These are phyloP conservation scores for Melanostoma mellinum DNA, from an alignment of 2,888 invertebrate genomes.

Conservation along the genomic window DNA sequence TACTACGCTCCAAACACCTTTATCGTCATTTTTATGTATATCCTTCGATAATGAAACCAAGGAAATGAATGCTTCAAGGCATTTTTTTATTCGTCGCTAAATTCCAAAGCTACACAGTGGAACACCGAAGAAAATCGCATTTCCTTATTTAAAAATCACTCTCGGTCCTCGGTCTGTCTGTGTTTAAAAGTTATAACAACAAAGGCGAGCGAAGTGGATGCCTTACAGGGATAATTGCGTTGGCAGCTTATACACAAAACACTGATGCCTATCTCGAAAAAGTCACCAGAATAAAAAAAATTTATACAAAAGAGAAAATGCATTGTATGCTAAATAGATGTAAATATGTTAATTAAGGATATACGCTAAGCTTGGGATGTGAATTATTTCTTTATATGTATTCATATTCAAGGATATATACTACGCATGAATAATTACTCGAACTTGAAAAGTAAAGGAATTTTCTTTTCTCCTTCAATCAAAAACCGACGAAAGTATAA, in stretches of 20 bases:
- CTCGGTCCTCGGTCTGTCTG: constrained; percentile 29
- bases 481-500: constrained; percentile 6
- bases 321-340: constrained; percentile 64
- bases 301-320: constrained; percentile 47
- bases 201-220: constrained; percentile 3
- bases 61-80: constrained; percentile 64
- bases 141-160: constrained; percentile 64
- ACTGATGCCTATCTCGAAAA: constrained; percentile 20
- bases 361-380: constrained; percentile 33
- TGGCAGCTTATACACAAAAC: constrained; percentile 17
- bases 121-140: constrained; percentile 57
- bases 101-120: background rate
- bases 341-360: constrained; percentile 70
- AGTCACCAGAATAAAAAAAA: constrained; percentile 4
- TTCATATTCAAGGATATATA: constrained; percentile 60
- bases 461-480: constrained; percentile 8
- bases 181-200: constrained; percentile 52
- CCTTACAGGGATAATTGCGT: constrained; percentile 47
- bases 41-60: constrained; percentile 66
- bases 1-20: constrained; percentile 43
- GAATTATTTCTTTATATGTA: constrained; percentile 40
- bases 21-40: constrained; percentile 38
- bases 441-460: constrained; percentile 61
- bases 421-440: constrained; percentile 70
- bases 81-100: constrained; percentile 14